phyloP scores from a whole-genome alignment of 2,797 vertebrate genomes.

The Acestrorhynchus altus region DNA sequence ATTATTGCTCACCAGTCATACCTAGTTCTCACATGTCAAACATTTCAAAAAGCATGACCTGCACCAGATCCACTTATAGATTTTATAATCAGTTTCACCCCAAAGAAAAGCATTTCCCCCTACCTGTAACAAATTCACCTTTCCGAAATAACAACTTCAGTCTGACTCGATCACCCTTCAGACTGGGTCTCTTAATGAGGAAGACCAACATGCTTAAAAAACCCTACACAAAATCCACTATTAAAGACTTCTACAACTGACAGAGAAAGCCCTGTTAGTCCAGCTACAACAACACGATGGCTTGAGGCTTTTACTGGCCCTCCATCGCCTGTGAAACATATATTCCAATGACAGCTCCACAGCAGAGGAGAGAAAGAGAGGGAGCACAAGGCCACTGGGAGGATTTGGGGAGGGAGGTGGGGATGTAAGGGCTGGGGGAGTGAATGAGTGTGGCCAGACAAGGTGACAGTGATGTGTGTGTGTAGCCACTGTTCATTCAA shows the following conservation, averaged over 20 bases:
- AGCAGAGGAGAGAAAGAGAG: constrained; percentile 44
- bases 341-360: constrained; percentile 79
- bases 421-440: constrained; percentile 14
- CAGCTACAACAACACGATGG: constrained; percentile 78
- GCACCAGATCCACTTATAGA: background rate
- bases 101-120: constrained; percentile 13
- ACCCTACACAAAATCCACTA: constrained; percentile 69
- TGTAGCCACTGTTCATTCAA: constrained; percentile 49
- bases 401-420: constrained; percentile 2
- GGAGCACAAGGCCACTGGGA: constrained; percentile 8
- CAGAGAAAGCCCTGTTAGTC: constrained; percentile 79
- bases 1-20: background rate
- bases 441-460: constrained; percentile 61
- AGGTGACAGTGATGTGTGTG: constrained; percentile 68
- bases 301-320: constrained; percentile 80
- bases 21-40: constrained; percentile 30
- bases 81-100: background rate
- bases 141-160: background rate
- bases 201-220: constrained; percentile 41
- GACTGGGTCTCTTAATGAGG: constrained; percentile 32
- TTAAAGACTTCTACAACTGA: constrained; percentile 74
- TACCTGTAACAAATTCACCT: constrained; percentile 24
- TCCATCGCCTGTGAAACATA: constrained; percentile 80
- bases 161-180: constrained; percentile 33
- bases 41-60: constrained; percentile 27